Base-by-base conservation (phyloP, 2,888 invertebrate genomes). In the Tipula vernalis region DNA sequence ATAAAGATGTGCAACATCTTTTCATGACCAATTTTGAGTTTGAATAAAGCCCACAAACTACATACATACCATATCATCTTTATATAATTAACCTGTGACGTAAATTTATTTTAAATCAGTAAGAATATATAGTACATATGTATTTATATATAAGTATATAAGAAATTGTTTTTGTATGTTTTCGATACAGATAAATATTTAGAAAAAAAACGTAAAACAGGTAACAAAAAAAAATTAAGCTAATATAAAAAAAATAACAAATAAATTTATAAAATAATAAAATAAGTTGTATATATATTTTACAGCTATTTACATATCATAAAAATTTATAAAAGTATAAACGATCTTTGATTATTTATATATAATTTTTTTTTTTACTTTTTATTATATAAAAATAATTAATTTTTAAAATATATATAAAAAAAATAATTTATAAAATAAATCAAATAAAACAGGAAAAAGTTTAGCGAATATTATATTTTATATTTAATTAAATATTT, bases 341-440 rank as follows among this genome's bases (percentile, higher is more conserved):
- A 85, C 85, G 85, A 85, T 85, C 85, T 85, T 85, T 85, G 18
- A 42, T 44, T 85, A 39, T 85, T 85, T 28, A 42, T 85, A 85
- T 42, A 42, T 42, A 42, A 41, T 84, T 84, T 84, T 84, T 36
- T n/a, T 36, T 84, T 84, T 84, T 84, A 39, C 71, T 10, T 71
- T 71, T 15, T 15, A 51, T 51, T 71, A 71, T 71, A 71, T 71
- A 71, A 71, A 71, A 71, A 71, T 71, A 71, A 71, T 71, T 71
- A 87, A 88, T 87, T 86, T 86, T 86, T 85, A 87, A 87, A 87
- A 84, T 88, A 87, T 85, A 88, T 88, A 87, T 87, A 87, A 88
- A 88, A 71, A 87, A 18, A 71, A 28, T 10, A 71, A 28, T 71
- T 71, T 71, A 28, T 71, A 71, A 71, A 71, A 71, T 8, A 87